phyloP scores from a whole-genome alignment of 2,113 vertebrate species.

The Malurus alboscapulatus region DNA sequence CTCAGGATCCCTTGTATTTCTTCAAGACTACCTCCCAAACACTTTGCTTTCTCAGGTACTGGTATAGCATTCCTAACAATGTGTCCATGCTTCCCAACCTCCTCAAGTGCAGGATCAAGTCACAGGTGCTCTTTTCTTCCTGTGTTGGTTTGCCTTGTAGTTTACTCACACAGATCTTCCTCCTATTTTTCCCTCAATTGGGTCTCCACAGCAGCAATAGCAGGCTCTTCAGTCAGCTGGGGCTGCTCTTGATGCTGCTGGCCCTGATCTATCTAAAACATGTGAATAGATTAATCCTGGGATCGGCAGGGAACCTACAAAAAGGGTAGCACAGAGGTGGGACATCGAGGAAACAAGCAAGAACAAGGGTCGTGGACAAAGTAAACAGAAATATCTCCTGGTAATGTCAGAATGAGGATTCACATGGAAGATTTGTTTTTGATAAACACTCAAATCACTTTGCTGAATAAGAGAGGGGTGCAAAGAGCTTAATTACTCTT shows the following conservation, averaged over 20 bases:
- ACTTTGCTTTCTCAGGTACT: neutral
- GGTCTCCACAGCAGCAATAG: neutral
- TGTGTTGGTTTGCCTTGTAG: neutral
- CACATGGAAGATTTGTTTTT: neutral
- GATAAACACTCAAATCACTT: neutral
- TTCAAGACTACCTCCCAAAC: neutral
- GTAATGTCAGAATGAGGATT: neutral
- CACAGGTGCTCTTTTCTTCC: neutral
- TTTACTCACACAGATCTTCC: neutral
- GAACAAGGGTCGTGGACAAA: neutral
- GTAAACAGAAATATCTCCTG: neutral
- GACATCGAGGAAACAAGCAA: neutral
- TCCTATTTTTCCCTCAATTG: neutral
- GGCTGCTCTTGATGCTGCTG: neutral
- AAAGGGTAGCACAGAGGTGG: neutral
- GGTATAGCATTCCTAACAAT: neutral
- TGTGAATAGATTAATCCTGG: neutral
- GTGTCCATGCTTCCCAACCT: neutral
- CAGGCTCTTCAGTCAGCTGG: neutral
- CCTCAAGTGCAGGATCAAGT: neutral
- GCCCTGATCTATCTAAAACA: neutral
- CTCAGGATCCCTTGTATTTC: neutral
- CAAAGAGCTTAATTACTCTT: neutral
- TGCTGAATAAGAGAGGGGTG: neutral
- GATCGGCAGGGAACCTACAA: neutral